phyloP scores from a whole-genome alignment of 2,113 vertebrate genomes.

The Chrysochloris asiatica region DNA sequence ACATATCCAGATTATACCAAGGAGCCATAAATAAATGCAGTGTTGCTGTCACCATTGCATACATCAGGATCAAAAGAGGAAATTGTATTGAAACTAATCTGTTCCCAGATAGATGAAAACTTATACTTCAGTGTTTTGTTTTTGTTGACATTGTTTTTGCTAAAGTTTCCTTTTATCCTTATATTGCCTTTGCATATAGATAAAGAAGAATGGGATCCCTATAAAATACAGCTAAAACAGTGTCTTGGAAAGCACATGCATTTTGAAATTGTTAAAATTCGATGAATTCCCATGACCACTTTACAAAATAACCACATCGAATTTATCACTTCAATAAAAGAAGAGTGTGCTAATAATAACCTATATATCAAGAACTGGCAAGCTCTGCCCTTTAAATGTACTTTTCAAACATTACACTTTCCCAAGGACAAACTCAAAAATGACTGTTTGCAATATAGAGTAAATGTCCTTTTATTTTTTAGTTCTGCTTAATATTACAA shows the following conservation, averaged over 20 bases:
- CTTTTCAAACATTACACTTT: neutral
- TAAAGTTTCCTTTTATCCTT: conserved; percentile 16
- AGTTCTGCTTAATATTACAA: conserved; percentile 36
- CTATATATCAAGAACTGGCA: neutral
- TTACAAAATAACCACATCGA: neutral
- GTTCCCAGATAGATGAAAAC: conserved; percentile 55
- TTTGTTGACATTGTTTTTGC: conserved; percentile 5
- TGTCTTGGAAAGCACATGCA: neutral
- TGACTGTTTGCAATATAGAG: neutral
- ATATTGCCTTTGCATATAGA: neutral
- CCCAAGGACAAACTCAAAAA: neutral
- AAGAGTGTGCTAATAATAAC: neutral
- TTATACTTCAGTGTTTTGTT: neutral
- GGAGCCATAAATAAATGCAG: conserved; percentile 63
- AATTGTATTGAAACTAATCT: conserved; percentile 32
- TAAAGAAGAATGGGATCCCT: neutral
- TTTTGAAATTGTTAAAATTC: conserved; percentile 11
- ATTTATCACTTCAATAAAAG: neutral
- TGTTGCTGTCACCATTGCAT: conserved; percentile 21
- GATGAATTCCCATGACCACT: neutral
- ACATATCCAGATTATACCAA: neutral
- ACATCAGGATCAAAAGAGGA: conserved; percentile 63
- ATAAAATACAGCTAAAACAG: neutral
- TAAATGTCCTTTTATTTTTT: neutral
- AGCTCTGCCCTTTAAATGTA: neutral